These are phyloP conservation scores for Hylomyscus alleni DNA, from an alignment of 2,797 vertebrate genomes.

Conservation along the genomic window DNA sequence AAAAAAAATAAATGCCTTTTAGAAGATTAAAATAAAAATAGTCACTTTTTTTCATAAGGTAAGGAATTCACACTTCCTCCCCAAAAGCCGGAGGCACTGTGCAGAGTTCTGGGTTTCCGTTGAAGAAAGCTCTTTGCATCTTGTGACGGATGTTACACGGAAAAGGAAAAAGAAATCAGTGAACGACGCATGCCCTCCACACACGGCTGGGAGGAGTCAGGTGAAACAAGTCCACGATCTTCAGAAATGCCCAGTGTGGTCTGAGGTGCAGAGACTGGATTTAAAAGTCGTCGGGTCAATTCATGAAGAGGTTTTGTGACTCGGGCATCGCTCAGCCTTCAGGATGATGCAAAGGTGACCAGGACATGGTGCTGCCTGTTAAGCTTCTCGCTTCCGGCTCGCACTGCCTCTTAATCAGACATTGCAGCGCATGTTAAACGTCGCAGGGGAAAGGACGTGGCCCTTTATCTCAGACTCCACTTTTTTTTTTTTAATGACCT, in stretches of 20 bases:
- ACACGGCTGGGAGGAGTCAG: neutral
- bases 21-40: neutral
- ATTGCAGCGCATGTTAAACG: constrained; percentile 31
- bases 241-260: neutral
- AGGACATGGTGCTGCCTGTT: neutral
- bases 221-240: neutral
- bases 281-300: neutral
- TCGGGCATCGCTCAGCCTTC: neutral
- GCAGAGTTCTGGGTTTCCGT: neutral
- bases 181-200: neutral
- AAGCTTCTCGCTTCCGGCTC: constrained; percentile 1
- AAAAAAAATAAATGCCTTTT: neutral
- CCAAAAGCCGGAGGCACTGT: neutral
- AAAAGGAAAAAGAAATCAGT: neutral
- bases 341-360: neutral
- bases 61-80: neutral
- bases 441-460: neutral
- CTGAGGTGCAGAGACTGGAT: neutral
- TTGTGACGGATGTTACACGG: neutral
- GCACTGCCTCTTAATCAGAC: constrained; percentile 46
- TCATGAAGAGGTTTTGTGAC: neutral
- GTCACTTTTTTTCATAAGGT: neutral
- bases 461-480: constrained; percentile 66
- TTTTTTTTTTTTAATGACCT: constrained; percentile 65
- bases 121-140: neutral